Conservation (phyloP, 2,113 vertebrate genomes). For the Nyctibius bracteatus region DNA sequence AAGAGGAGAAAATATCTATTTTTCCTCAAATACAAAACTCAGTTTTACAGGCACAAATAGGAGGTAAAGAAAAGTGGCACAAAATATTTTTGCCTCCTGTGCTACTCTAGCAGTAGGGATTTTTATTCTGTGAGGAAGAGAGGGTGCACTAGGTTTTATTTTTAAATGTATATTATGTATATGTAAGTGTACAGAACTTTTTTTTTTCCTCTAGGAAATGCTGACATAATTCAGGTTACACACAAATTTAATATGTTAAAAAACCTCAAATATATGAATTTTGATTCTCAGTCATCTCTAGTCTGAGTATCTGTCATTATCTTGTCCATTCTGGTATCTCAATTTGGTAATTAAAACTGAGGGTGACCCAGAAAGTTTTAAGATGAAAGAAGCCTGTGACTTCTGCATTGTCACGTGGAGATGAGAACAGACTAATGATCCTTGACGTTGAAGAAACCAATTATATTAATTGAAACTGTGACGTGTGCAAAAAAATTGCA, state of each 20-base stretch:
- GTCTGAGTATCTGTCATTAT: not conserved
- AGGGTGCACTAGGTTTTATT: not conserved
- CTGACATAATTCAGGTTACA: not conserved
- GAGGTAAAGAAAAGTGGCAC: not conserved
- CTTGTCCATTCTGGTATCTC: rapidly evolving
- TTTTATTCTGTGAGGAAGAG: not conserved
- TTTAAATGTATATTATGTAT: not conserved
- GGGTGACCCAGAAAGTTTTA: not conserved
- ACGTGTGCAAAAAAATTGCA: not conserved
- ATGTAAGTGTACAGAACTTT: not conserved
- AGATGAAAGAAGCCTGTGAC: not conserved
- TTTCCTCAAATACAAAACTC: not conserved
- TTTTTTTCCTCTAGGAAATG: not conserved
- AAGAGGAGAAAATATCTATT: not conserved
- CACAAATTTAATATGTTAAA: not conserved
- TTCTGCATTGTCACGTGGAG: not conserved
- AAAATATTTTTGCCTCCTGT: not conserved
- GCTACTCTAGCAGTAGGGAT: not conserved
- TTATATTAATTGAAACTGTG: conserved; percentile 4
- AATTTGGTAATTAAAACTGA: not conserved
- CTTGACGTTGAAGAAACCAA: not conserved
- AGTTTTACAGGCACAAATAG: not conserved
- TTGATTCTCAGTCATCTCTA: not conserved
- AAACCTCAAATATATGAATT: not conserved
- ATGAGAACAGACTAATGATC: not conserved